Evolutionary conservation across 2,888 invertebrate species (phyloP).

Genomic region (Drosophila eohydei): DNA sequence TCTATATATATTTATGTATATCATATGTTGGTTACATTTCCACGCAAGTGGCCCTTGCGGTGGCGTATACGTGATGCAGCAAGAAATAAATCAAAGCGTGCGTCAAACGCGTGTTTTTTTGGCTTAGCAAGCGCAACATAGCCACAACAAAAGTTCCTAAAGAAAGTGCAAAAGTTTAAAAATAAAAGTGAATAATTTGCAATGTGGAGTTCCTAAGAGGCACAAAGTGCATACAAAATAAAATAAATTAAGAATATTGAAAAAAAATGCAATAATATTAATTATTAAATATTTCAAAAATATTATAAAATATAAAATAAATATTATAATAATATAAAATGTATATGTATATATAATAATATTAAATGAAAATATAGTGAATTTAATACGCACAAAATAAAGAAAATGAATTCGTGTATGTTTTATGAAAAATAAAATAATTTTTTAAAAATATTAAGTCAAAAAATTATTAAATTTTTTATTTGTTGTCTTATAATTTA

Average conservation of each 20-base stretch:
- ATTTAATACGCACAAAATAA: neutral
- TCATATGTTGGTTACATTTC: neutral
- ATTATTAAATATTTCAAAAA: neutral
- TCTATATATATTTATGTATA: conserved; percentile 10
- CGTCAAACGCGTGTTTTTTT: conserved; percentile 4
- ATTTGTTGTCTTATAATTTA: too few relatives aligned
- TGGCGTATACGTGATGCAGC: conserved; percentile 49
- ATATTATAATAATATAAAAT: neutral
- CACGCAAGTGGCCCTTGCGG: conserved; percentile 4
- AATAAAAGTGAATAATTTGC: conserved; percentile 18
- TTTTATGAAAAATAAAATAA: neutral
- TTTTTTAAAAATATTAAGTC: neutral
- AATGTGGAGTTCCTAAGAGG: conserved; percentile 65
- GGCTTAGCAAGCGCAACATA: conserved; percentile 3
- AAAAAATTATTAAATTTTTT: too few relatives aligned
- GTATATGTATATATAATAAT: neutral
- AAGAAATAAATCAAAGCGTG: conserved; percentile 14
- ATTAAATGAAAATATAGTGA: neutral
- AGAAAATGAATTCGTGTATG: neutral
- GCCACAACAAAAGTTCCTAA: conserved; percentile 65
- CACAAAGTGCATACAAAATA: conserved; percentile 40
- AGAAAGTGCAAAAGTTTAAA: conserved; percentile 48
- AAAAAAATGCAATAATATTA: neutral
- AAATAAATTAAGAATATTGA: neutral
- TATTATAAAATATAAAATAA: neutral